Evolutionary conservation across 2,888 invertebrate species (phyloP), one percentile per base, ranked within the genome.

Genomic region (Cyrtodaria siliqua): DNA sequence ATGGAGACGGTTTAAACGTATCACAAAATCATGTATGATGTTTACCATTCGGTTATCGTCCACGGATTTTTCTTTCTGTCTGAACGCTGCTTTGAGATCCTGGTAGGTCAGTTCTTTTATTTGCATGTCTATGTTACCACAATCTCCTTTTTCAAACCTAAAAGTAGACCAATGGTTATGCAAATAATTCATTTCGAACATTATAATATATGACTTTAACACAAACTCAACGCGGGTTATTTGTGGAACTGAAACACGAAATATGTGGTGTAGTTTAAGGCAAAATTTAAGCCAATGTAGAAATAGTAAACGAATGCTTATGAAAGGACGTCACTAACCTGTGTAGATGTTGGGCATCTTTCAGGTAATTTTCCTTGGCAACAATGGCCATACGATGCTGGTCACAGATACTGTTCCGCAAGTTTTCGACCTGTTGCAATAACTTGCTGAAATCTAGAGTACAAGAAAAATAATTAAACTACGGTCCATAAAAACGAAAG

Each of bases 361-460:
- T 29, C 44, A 60, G 26, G 18, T 60, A 47, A 26, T 23, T 27
- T 27, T 60, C 60, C 26, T 47, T 27, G 47, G 27, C 29, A 16
- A 47, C 49, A 20, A 29, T 33, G 2, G 60, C 44, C 1, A 47
- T 29, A 24, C 38, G 49, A 12, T 47, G 47, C 20, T 49, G 44
- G 26, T 60, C 47, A 29, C 29, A 47, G 2, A 60, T 29, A 20
- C 29, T 33, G 29, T 47, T 49, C 16, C 44, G 29, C 16, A 60
- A 33, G 6, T 27, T 23, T 20, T 44, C 8, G 8, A 47, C 29
- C 44, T 47, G 29, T 47, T 60, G 60, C 26, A 60, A 27, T 18
- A 60, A 47, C 18, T 27, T 24, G 9, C 29, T 44, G 47, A 47
- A 60, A 26, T 60, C 60, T 60, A 47, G n/a, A n/a, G n/a, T n/a